Conservation (phyloP, 2,888 invertebrate species). For the Clistopyga incitator region DNA sequence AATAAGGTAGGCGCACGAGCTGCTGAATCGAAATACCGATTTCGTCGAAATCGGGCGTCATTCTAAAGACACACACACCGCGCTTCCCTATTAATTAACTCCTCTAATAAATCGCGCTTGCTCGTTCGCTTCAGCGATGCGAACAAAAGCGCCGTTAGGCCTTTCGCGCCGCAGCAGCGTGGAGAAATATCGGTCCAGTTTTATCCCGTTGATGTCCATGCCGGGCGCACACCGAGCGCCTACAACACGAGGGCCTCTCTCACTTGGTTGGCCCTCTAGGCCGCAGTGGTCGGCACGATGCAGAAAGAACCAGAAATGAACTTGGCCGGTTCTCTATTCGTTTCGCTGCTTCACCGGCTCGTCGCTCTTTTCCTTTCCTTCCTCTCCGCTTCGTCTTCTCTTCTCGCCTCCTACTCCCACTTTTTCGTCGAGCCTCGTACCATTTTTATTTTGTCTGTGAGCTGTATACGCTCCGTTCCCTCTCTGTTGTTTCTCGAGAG, state of each 20-base stretch:
- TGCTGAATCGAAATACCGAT: slow-evolving; percentile 69
- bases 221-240: slow-evolving; percentile 48
- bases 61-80: slow-evolving; percentile 67
- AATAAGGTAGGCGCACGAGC: slow-evolving; percentile 16
- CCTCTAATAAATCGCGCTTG: slow-evolving; percentile 78
- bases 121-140: slow-evolving; percentile 52
- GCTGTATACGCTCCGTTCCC: slow-evolving; percentile 47
- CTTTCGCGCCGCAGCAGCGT: slow-evolving; percentile 50
- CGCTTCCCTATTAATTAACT: slow-evolving; percentile 81
- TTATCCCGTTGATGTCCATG: slow-evolving; percentile 50
- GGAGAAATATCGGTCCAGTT: slow-evolving; percentile 71
- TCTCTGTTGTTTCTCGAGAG: slow-evolving; percentile 44
- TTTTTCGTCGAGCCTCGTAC: slow-evolving; percentile 68
- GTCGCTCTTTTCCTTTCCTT: slow-evolving; percentile 46
- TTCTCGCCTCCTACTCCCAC: slow-evolving; percentile 67
- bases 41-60: slow-evolving; percentile 72
- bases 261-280: slow-evolving; percentile 33
- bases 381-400: slow-evolving; percentile 39
- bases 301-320: slow-evolving; percentile 72
- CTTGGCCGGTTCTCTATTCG: slow-evolving; percentile 72
- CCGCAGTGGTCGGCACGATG: slow-evolving; percentile 50
- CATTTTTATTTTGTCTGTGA: slow-evolving; percentile 82
- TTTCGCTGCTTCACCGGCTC: slow-evolving; percentile 39
- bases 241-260: not conserved
- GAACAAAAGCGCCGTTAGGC: slow-evolving; percentile 67